phyloP scores from a whole-genome alignment of 2,797 vertebrate genomes.

The Centropyge bicolor region DNA sequence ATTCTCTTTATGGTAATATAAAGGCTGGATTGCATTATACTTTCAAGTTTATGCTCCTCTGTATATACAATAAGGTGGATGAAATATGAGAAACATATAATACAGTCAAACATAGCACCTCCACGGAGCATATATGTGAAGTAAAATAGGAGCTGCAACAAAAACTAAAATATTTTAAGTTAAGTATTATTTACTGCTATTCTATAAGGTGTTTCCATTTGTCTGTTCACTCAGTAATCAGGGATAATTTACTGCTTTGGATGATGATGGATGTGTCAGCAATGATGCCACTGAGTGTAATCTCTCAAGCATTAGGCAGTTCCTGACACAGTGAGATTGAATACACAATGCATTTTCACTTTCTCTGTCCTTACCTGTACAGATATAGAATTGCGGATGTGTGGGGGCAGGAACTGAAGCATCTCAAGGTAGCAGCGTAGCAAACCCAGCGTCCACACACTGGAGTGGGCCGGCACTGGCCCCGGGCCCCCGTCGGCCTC shows the following conservation, averaged over 20 bases:
- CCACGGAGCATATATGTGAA: too few species aligned
- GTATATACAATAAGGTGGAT: too few species aligned
- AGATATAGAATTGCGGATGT: conserved; percentile 94
- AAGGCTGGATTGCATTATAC: neutral
- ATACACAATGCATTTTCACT: conserved; percentile 5
- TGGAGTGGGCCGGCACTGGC: conserved; percentile 86
- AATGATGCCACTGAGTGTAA: conserved; percentile 8
- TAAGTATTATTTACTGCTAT: neutral
- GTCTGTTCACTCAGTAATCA: neutral
- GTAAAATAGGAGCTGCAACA: too few species aligned
- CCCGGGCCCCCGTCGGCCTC: conserved; percentile 89
- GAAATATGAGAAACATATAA: too few species aligned
- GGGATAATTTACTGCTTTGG: conserved; percentile 15
- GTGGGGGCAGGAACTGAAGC: conserved; percentile 94
- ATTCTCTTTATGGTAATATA: neutral
- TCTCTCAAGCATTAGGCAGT: conserved; percentile 3
- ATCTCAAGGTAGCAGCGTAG: conserved; percentile 98
- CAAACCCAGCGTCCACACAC: conserved; percentile 95
- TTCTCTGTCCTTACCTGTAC: conserved; percentile 89
- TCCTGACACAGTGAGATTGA: conserved; percentile 18
- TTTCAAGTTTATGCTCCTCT: too few species aligned
- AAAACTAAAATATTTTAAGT: neutral
- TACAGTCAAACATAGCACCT: neutral
- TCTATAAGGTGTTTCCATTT: conserved; percentile 2
- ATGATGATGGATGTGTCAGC: conserved; percentile 24